These are phyloP conservation scores for Tapera naevia DNA, from an alignment of 2,797 vertebrate species.

Conservation along the genomic window DNA sequence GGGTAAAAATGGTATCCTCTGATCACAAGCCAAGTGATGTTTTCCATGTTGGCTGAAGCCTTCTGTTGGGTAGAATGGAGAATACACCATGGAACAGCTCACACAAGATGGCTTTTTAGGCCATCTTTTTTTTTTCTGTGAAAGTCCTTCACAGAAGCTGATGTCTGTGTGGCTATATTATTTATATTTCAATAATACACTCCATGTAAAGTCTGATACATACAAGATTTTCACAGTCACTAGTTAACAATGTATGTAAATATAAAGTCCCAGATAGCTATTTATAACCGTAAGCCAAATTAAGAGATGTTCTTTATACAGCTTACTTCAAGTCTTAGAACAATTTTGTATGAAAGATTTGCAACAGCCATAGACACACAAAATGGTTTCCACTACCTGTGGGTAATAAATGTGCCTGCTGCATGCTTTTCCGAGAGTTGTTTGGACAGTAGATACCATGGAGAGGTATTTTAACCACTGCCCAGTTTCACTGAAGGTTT, in stretches of 20 bases:
- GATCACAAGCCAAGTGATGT: background rate
- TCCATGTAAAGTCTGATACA: background rate
- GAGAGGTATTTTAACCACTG: background rate
- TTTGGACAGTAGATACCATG: background rate
- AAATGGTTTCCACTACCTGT: background rate
- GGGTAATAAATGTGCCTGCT: background rate
- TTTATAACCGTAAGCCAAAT: background rate
- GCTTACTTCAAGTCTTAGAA: background rate
- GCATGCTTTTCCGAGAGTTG: background rate
- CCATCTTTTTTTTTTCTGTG: background rate
- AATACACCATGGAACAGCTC: background rate
- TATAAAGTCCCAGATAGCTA: background rate
- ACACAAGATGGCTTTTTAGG: background rate
- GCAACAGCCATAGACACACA: background rate
- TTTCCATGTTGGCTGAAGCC: background rate
- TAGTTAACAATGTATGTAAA: background rate
- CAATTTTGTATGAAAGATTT: background rate
- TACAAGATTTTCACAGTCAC: background rate
- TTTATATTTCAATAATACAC: background rate
- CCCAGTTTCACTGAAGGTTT: background rate
- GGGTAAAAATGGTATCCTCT: background rate
- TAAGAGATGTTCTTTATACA: background rate
- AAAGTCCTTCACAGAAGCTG: background rate
- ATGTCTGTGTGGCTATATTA: background rate
- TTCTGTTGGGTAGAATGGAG: background rate